Conservation (phyloP, 2,113 vertebrate species). For the Brachypodius melanocephalos region DNA sequence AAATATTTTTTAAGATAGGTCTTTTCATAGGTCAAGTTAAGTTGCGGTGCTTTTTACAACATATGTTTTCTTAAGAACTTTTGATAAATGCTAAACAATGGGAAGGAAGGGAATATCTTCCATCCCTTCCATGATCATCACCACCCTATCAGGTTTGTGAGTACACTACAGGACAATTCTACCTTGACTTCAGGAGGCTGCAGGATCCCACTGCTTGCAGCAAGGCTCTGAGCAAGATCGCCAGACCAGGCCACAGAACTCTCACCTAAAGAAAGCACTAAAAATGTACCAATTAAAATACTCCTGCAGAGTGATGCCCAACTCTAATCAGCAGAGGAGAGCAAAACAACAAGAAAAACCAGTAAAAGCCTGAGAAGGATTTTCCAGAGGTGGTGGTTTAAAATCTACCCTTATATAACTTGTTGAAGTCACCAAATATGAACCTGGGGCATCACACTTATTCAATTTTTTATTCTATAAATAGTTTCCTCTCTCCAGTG, state of each 20-base stretch:
- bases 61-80: background rate
- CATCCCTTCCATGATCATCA: background rate
- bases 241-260: background rate
- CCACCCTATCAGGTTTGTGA: background rate
- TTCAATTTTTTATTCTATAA: conserved; percentile 46
- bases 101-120: background rate
- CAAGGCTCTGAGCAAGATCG: background rate
- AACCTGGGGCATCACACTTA: background rate
- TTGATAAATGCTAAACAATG: background rate
- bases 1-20: background rate
- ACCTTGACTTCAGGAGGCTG: background rate
- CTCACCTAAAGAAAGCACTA: background rate
- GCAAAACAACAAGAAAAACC: background rate
- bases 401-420: conserved; percentile 42
- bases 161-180: background rate
- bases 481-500: conserved; percentile 11
- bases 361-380: background rate
- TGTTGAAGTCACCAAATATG: conserved; percentile 29
- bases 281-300: background rate
- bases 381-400: background rate
- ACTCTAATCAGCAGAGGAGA: background rate
- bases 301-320: background rate
- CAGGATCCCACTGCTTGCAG: background rate
- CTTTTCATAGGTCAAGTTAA: background rate
- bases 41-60: background rate